Evolutionary conservation across 2,113 vertebrate species (phyloP).

Genomic region (Etheostoma cragini): DNA sequence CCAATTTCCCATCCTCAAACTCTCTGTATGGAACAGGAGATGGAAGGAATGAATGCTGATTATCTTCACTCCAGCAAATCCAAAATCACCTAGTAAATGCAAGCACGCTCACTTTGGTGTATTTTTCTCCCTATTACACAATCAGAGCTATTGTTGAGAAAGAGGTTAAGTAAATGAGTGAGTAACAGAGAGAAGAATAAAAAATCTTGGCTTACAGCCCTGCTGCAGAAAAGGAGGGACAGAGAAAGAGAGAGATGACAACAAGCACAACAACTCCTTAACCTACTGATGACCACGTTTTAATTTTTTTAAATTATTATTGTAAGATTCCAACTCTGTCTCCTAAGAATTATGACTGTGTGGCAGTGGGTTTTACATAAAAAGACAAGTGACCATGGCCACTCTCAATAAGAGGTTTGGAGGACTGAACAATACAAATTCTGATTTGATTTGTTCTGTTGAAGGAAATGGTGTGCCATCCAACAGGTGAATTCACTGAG

Average conservation of each 20-base stretch:
- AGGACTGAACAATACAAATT: no score
- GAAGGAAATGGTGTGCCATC: no score
- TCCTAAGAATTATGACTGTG: not conserved
- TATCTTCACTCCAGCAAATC: slow-evolving; percentile 57
- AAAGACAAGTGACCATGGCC: no score
- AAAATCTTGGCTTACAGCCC: slow-evolving; percentile 8
- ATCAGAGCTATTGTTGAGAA: slow-evolving; percentile 24
- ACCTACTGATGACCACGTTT: not conserved
- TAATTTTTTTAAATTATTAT: not conserved
- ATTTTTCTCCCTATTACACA: slow-evolving; percentile 31
- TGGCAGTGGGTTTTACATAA: no score
- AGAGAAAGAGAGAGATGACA: not conserved
- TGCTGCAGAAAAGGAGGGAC: no score
- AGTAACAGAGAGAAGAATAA: not conserved
- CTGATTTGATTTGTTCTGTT: no score
- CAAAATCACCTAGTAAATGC: slow-evolving; percentile 34
- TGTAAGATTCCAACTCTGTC: not conserved
- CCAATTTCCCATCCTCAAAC: slow-evolving; percentile 48
- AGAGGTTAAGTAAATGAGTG: slow-evolving; percentile 14
- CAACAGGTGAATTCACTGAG: no score
- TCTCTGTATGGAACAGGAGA: slow-evolving; percentile 42
- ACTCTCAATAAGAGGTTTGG: no score
- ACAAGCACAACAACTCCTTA: not conserved
- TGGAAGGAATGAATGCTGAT: slow-evolving; percentile 55
- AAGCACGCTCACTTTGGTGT: slow-evolving; percentile 21